Evolutionary conservation across 53 echinoderm and acorn worm species (phyloP), one percentile per base, ranked within the genome.

Genomic region (Astropecten irregularis): DNA sequence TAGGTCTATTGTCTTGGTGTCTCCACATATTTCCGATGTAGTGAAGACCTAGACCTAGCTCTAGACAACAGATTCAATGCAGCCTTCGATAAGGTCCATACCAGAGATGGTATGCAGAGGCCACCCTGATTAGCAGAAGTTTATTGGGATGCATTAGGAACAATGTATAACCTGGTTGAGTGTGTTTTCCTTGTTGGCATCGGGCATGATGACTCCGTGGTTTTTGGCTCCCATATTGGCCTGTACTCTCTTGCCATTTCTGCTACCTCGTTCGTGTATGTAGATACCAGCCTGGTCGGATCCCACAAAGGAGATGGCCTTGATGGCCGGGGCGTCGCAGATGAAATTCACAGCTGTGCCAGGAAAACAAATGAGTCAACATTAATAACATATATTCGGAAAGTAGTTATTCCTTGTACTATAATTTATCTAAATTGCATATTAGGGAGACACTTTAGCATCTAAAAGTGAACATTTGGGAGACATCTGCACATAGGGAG

Each of bases 171-270:
- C 95, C 95, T 95, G 95, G 67, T 95, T 95, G 68, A 95, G 88
- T 8, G 95, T 92, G 64, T 95, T 93, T 77, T 93, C 93, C 68
- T 95, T 95, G 91, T 95, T 95, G 21, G 95, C 95, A 67, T 95
- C 95, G n/a, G 95, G 95, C 95, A 95, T 95, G 86, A 95, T 83
- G 21, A 95, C 95, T 39, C 95, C 95, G 40, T 95, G 95, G 84
- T 95, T 95, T 67, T 95, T 95, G 49, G 95, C 95, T 40, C 95
- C 95, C 93, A 95, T 93, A 76, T 95, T 95, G 37, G 91, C 88
- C 87, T 95, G 95, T 4, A 95, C 95, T 37, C 93, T 85, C 82
- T 95, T 95, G 33, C 95, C 95, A 63, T 85, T 89, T 51, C 66
- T 39, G 56, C 88, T 91, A 4, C 83, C 93, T 53, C 91, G 73